Base-by-base conservation (phyloP, 2,888 invertebrate genomes). In the Pyralis farinalis region DNA sequence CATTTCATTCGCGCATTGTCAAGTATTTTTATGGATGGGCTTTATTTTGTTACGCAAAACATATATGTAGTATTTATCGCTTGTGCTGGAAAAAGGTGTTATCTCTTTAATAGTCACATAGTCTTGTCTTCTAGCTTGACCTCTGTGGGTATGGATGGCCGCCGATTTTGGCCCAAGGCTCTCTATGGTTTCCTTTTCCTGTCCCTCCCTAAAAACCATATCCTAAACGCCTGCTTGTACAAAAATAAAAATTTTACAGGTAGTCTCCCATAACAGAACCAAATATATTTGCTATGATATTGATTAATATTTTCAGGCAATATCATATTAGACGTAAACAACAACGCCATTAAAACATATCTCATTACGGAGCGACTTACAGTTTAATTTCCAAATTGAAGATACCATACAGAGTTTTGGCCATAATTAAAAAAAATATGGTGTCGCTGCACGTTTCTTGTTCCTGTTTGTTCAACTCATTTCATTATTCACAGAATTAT, bases 361-460 rank as follows among this genome's bases (percentile, higher is more conserved):
- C n/a, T n/a, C n/a, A n/a, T 16, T 4, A 16, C 16, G 16, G 16
- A 16, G 16, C 16, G 2, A 16, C 16, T 16, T 4, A 16, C 2
- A 16, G 16, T 16, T 16, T 16, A 4, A 16, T 16, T 16, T 16
- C 16, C 16, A 44, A 37, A 40, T 37, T 40, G 39, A 34, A 45
- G 52, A 48, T 59, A 66, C 76, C 84, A 81, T 87, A 77, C 43
- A 81, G 87, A 87, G 87, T 78, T 75, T 87, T 87, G 87, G 87
- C 87, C 84, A 70, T 66, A 61, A 75, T 16, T 16, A 3, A n/a
- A n/a, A n/a, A n/a, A n/a, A n/a, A 3, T 16, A 4, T 34, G 71
- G 71, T 75, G 60, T 67, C 60, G 68, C 72, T 25, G 40, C 49
- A 44, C 33, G 22, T 37, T 27, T 49, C 42, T 27, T 10, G 7